A percentile compares a stretch with the other conserved stretches of the same genome.
Evolutionary conservation across 2,113 vertebrate species (phyloP).

Genomic region (Zootoca vivipara): DNA sequence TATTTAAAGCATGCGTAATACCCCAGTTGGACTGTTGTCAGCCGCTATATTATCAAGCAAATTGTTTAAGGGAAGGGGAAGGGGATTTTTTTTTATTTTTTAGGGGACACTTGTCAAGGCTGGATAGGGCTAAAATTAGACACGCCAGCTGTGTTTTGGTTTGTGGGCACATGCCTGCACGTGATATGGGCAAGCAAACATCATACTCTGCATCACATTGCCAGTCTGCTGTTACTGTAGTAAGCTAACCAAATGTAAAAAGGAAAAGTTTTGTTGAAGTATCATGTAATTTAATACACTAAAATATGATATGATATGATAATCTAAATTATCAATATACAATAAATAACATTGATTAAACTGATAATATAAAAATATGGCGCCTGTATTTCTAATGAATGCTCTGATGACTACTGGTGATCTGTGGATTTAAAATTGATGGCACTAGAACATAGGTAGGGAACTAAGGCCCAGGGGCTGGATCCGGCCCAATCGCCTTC

Average conservation of each 20-base stretch:
- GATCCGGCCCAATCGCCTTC: too few relatives aligned
- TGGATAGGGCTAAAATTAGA: constrained; percentile 78
- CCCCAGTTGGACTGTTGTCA: constrained; percentile 64
- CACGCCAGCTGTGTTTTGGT: constrained; percentile 81
- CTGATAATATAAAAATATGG: too few relatives aligned
- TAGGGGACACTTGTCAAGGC: constrained; percentile 75
- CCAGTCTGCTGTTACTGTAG: constrained; percentile 32
- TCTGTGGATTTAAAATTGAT: neutral
- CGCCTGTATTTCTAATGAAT: neutral
- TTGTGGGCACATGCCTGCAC: constrained; percentile 72
- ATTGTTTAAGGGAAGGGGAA: constrained; percentile 66
- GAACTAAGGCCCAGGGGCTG: too few relatives aligned
- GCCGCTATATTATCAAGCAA: constrained; percentile 77
- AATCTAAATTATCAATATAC: too few relatives aligned
- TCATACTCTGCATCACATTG: constrained; percentile 42
- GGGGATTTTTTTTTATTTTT: constrained; percentile 63
- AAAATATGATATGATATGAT: too few relatives aligned
- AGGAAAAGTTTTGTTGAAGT: too few relatives aligned
- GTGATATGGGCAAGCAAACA: constrained; percentile 71
- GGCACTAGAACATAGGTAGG: neutral
- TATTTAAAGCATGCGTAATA: constrained; percentile 61
- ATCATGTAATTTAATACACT: too few relatives aligned
- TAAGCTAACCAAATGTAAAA: neutral
- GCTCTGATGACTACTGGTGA: neutral
- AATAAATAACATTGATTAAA: too few relatives aligned